A percentile compares a stretch with the other conserved stretches of the same genome.
Evolutionary conservation across 1,140 invertebrate species (phyloP).

Genomic region (Apis mellifera): DNA sequence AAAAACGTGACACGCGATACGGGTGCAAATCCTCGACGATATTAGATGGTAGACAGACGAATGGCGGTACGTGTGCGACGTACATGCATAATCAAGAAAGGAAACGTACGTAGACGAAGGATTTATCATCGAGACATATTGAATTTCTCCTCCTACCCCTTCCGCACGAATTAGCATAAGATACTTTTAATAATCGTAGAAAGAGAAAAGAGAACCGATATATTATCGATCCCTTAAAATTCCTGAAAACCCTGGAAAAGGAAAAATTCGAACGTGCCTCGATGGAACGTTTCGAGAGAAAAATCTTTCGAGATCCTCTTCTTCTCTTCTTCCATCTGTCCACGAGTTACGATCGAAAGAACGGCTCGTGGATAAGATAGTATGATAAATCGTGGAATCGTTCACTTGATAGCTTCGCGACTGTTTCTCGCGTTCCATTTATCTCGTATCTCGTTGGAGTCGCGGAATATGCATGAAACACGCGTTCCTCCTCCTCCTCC

Average conservation of each 20-base stretch:
- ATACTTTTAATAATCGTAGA: too few species aligned
- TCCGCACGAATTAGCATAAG: not conserved
- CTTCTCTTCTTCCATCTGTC: too few species aligned
- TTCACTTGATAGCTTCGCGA: slow-evolving; percentile 19
- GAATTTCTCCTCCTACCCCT: slow-evolving; percentile 11
- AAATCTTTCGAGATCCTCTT: too few species aligned
- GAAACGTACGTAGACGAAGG: not conserved
- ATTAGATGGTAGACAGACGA: slow-evolving; percentile 40
- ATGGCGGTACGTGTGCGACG: slow-evolving; percentile 22
- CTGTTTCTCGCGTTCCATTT: slow-evolving; percentile 14
- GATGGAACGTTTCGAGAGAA: too few species aligned
- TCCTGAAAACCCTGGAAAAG: too few species aligned
- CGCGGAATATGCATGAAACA: slow-evolving; percentile 25
- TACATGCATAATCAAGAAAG: slow-evolving; percentile 6
- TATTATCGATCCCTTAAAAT: too few species aligned
- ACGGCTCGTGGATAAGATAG: too few species aligned
- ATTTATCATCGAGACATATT: slow-evolving; percentile 37
- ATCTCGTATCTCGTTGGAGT: not conserved
- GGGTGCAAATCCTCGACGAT: slow-evolving; percentile 43
- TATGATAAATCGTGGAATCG: not conserved
- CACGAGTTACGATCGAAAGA: too few species aligned
- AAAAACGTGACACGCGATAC: slow-evolving; percentile 44
- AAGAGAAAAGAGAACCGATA: too few species aligned
- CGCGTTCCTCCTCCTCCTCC: not conserved
- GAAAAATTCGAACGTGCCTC: too few species aligned